Percentiles rank a stretch among this genome's conserved stretches.
phyloP scores from a whole-genome alignment of 2,888 invertebrate species.

The Drosophila fungiperda region DNA sequence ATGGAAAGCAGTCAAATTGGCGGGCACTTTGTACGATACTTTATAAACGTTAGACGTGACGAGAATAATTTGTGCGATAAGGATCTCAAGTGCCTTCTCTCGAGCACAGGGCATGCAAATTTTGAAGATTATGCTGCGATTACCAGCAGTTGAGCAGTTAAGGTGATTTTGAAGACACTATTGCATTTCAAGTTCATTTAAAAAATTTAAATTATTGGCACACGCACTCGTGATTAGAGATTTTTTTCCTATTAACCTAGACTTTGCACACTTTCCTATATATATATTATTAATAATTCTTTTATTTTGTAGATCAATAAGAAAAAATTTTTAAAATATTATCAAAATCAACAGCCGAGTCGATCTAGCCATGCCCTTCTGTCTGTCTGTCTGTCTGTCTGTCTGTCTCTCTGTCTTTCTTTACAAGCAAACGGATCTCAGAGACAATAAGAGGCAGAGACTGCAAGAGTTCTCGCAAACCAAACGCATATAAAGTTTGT shows the following conservation, averaged over 20 bases:
- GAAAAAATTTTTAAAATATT: neutral
- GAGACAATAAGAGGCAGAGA: neutral
- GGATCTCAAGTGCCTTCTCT: constrained; percentile 75
- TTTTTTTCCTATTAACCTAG: constrained; percentile 4
- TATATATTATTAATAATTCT: neutral
- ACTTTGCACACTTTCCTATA: neutral
- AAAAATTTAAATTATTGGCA: constrained; percentile 19
- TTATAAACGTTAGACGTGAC: constrained; percentile 80
- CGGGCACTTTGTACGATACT: constrained; percentile 64
- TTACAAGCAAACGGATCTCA: neutral
- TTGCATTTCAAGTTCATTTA: constrained; percentile 12
- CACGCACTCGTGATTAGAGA: constrained; percentile 27
- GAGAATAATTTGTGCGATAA: constrained; percentile 82
- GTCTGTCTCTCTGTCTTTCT: neutral
- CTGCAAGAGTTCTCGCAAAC: neutral
- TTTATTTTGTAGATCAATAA: neutral
- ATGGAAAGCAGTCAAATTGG: constrained; percentile 61
- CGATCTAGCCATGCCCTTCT: neutral
- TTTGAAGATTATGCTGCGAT: constrained; percentile 83
- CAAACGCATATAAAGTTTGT: neutral
- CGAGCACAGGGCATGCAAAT: constrained; percentile 80
- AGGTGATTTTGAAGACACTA: constrained; percentile 59
- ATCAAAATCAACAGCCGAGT: neutral
- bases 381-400: neutral
- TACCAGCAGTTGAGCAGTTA: constrained; percentile 81